phyloP scores from a whole-genome alignment of 23 tunicate species.

The Aplidium turbinatum region DNA sequence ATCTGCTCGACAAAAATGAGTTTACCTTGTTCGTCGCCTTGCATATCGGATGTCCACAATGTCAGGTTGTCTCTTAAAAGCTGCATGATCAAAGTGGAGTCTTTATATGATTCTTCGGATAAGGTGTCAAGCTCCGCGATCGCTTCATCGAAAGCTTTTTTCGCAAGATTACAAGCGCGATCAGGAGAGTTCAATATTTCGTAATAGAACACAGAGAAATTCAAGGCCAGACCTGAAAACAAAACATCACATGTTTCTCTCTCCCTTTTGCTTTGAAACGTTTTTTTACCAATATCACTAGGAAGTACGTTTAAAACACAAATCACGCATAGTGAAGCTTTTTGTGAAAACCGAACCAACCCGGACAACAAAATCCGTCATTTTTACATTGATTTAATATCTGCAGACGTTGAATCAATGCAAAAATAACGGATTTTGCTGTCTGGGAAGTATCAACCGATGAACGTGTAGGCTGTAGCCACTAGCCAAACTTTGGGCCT shows the following conservation, averaged over 20 bases:
- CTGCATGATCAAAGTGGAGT: conserved; percentile 89
- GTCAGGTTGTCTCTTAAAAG: conserved; percentile 90
- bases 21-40: conserved; percentile 28
- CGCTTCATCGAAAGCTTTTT: conserved; percentile 85
- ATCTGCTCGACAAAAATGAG: neutral
- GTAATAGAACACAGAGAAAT: conserved; percentile 75
- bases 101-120: conserved; percentile 80
- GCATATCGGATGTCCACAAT: conserved; percentile 93
- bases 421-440: too few species aligned
- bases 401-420: too few species aligned
- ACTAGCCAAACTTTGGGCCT: too few species aligned
- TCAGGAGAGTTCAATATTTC: conserved; percentile 66
- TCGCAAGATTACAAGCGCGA: conserved; percentile 57
- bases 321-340: too few species aligned
- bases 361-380: too few species aligned
- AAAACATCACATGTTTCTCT: conserved; percentile 4
- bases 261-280: conserved; percentile 4
- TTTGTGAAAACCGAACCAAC: too few species aligned
- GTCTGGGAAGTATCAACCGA: too few species aligned
- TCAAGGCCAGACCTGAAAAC: conserved; percentile 59
- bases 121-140: conserved; percentile 80
- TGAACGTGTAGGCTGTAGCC: too few species aligned
- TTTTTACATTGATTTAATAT: too few species aligned
- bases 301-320: too few species aligned
- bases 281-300: too few species aligned